Percentiles rank a stretch among this genome's conserved stretches.
These are phyloP conservation scores for Psilopogon haemacephalus DNA, from an alignment of 2,113 vertebrate genomes.

Conservation along the genomic window DNA sequence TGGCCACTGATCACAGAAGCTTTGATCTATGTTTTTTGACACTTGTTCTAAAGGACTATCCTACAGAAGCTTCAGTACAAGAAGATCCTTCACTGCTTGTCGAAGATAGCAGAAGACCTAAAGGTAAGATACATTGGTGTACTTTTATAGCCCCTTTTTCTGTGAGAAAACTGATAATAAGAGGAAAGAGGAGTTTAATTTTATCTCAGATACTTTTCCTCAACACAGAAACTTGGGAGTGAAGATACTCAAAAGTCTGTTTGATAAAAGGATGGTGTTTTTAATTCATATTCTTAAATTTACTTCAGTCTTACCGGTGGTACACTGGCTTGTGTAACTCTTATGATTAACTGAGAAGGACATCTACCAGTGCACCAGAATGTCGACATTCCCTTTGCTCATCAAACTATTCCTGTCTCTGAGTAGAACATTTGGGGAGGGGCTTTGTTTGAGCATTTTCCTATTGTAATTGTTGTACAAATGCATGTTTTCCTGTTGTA, in stretches of 20 bases:
- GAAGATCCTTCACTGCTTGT: slow-evolving; percentile 6
- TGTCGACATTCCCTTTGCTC: neutral
- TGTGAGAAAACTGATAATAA: neutral
- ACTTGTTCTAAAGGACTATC: slow-evolving; percentile 32
- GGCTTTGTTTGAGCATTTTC: neutral
- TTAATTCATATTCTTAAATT: neutral
- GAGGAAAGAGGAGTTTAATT: neutral
- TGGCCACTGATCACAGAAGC: neutral
- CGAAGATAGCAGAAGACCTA: slow-evolving; percentile 39
- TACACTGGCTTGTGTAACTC: neutral
- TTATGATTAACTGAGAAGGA: neutral
- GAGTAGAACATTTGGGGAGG: neutral
- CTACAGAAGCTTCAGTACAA: slow-evolving; percentile 20
- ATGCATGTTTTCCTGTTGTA: neutral
- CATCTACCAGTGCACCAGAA: neutral
- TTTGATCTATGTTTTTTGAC: neutral
- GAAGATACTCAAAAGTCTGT: neutral
- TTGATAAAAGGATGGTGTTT: neutral
- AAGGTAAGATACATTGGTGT: slow-evolving; percentile 52
- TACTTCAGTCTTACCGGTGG: neutral
- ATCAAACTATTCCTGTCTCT: neutral
- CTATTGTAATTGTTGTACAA: neutral
- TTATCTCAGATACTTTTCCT: neutral
- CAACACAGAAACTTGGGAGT: neutral
- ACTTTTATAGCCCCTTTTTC: neutral